Conservation (phyloP, 2,888 invertebrate species). For the Microchrysa polita region DNA sequence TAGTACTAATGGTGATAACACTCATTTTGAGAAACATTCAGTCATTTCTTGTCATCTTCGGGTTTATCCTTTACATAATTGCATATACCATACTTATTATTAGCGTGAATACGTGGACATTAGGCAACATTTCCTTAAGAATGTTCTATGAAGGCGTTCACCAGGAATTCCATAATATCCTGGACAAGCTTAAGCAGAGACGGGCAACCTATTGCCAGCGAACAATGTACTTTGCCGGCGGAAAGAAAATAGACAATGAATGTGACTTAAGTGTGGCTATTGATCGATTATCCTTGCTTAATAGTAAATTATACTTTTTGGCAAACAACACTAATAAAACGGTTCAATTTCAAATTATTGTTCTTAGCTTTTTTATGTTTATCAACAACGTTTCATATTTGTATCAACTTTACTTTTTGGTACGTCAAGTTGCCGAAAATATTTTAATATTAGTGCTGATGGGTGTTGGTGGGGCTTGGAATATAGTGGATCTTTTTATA, state of each 20-base stretch:
- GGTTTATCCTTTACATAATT: no score
- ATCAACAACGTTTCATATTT: not conserved
- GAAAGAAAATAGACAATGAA: not conserved
- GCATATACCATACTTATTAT: not conserved
- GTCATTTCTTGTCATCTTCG: no score
- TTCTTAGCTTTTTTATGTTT: not conserved
- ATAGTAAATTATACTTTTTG: not conserved
- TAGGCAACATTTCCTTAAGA: not conserved
- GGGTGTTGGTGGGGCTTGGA: not conserved
- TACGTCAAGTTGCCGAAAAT: no score
- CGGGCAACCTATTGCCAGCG: no score
- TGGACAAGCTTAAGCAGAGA: not conserved
- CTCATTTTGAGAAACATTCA: no score
- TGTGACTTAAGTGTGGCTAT: not conserved
- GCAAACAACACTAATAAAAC: no score
- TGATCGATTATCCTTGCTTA: not conserved
- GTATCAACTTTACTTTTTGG: no score
- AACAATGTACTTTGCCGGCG: not conserved
- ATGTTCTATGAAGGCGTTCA: not conserved
- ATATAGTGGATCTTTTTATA: constrained; percentile 13
- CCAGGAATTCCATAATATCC: not conserved
- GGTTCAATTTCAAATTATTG: not conserved
- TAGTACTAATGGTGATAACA: no score
- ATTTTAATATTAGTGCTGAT: not conserved
- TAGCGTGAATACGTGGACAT: not conserved